Percentiles rank a stretch among this genome's conserved stretches.
These are phyloP conservation scores for Mohoua ochrocephala DNA, from an alignment of 2,113 vertebrate species.

Conservation along the genomic window DNA sequence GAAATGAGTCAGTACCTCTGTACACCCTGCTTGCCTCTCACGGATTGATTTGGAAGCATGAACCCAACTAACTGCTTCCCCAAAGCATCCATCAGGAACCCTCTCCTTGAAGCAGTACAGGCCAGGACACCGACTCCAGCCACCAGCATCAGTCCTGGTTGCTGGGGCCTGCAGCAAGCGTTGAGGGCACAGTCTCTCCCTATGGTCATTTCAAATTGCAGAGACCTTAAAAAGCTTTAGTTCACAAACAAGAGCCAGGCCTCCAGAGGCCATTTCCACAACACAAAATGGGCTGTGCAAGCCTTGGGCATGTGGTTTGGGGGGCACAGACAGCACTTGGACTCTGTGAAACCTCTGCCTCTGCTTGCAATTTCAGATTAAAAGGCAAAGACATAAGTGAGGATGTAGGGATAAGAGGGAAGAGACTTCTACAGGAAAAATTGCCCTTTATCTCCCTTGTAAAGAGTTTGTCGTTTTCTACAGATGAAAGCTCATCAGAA, in stretches of 20 bases:
- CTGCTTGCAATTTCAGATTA: not conserved
- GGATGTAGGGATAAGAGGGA: not conserved
- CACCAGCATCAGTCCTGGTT: not conserved
- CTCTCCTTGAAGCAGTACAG: not conserved
- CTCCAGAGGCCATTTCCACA: not conserved
- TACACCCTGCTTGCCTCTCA: not conserved
- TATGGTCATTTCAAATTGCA: not conserved
- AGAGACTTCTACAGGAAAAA: not conserved
- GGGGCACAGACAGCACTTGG: not conserved
- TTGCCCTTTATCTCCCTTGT: not conserved
- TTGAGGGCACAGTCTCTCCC: not conserved
- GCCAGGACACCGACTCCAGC: not conserved
- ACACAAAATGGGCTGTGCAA: not conserved
- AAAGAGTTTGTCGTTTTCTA: not conserved
- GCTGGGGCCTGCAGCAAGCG: rapidly evolving
- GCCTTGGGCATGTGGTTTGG: not conserved
- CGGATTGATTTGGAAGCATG: not conserved
- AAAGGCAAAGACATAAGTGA: not conserved
- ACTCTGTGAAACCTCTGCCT: not conserved
- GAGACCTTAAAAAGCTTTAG: not conserved
- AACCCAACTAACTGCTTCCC: not conserved
- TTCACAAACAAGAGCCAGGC: not conserved
- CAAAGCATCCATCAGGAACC: not conserved
- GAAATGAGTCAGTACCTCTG: not conserved
- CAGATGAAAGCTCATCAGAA: not conserved